Percentiles rank a stretch among this genome's conserved stretches.
Evolutionary conservation across 2,888 invertebrate genomes (phyloP).

Genomic region (Acrobasis repandana): DNA sequence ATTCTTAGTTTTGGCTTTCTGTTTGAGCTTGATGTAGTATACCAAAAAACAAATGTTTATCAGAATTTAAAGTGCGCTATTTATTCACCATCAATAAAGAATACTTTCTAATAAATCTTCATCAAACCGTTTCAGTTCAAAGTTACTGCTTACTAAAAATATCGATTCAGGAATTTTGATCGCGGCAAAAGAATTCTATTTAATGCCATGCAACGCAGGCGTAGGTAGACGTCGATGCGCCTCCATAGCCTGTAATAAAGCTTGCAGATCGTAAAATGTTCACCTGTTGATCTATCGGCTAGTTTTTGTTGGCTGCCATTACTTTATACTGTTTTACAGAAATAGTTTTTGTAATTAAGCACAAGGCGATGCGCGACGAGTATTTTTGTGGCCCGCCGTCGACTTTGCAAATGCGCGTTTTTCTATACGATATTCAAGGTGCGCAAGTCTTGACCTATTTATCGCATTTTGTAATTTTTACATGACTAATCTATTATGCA

Average conservation of each 20-base stretch:
- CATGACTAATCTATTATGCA: background rate
- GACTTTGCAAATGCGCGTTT: slow-evolving; percentile 48
- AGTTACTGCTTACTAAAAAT: slow-evolving; percentile 52
- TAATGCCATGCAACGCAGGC: slow-evolving; percentile 42
- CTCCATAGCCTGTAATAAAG: slow-evolving; percentile 40
- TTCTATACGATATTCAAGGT: slow-evolving; percentile 50
- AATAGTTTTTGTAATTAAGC: slow-evolving; percentile 56
- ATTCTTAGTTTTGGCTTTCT: too few relatives aligned
- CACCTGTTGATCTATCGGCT: slow-evolving; percentile 47
- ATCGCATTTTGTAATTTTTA: slow-evolving; percentile 31
- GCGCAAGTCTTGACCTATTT: slow-evolving; percentile 55
- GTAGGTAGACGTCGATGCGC: slow-evolving; percentile 50
- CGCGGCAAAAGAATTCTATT: slow-evolving; percentile 49
- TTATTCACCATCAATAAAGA: too few relatives aligned
- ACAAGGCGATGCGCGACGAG: slow-evolving; percentile 57
- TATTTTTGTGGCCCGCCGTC: slow-evolving; percentile 50
- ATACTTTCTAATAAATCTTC: background rate
- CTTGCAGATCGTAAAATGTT: slow-evolving; percentile 49
- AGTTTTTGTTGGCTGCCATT: slow-evolving; percentile 41
- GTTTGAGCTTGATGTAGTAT: too few relatives aligned
- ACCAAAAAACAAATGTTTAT: too few relatives aligned
- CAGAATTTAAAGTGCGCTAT: too few relatives aligned
- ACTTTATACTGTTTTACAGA: slow-evolving; percentile 30
- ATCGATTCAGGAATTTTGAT: slow-evolving; percentile 57
- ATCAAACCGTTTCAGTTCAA: background rate